Percentiles rank a stretch among this genome's conserved stretches.
These are phyloP conservation scores for Lutraria lutraria DNA, from an alignment of 2,888 invertebrate species.

Conservation along the genomic window DNA sequence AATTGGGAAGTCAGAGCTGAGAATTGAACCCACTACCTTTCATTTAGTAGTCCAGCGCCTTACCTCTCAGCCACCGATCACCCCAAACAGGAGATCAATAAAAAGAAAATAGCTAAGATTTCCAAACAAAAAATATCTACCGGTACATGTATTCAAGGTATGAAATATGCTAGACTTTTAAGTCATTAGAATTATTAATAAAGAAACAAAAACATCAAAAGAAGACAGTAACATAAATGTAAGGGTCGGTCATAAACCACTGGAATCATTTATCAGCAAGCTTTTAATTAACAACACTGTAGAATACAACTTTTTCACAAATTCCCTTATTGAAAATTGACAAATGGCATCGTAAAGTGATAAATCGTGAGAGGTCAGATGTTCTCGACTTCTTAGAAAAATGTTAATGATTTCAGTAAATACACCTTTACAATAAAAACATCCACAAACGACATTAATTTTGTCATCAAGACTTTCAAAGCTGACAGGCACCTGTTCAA, in stretches of 20 bases:
- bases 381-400: constrained; percentile 7
- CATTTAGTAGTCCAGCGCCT: too few relatives aligned
- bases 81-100: too few relatives aligned
- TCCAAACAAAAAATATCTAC: too few relatives aligned
- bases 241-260: background rate
- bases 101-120: too few relatives aligned
- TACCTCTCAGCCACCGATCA: too few relatives aligned
- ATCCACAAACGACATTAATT: background rate
- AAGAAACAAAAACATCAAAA: too few relatives aligned
- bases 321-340: background rate
- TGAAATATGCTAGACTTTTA: too few relatives aligned
- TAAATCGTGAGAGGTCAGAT: background rate
- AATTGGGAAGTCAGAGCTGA: too few relatives aligned
- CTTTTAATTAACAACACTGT: background rate
- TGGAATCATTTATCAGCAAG: background rate
- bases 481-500: constrained; percentile 13
- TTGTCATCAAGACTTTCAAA: background rate
- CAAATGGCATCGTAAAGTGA: background rate
- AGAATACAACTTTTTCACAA: background rate
- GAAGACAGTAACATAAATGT: too few relatives aligned
- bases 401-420: background rate
- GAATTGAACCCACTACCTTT: too few relatives aligned
- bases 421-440: background rate
- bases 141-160: too few relatives aligned
- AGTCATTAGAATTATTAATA: too few relatives aligned